Conservation (phyloP, 2,888 invertebrate species). For the Enchytraeus crypticus region DNA sequence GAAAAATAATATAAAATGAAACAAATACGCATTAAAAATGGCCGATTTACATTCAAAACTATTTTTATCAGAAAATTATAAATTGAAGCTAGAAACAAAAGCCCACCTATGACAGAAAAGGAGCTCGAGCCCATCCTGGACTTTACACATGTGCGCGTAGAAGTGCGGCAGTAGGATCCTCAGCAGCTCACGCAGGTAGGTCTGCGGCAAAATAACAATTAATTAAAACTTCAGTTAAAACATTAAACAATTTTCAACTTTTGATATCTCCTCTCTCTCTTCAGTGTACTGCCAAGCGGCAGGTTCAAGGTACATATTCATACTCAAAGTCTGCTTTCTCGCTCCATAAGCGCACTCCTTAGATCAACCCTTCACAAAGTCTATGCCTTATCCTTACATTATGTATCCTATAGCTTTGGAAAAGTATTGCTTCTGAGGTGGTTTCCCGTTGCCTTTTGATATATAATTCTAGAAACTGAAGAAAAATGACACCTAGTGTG, state of each 20-base stretch:
- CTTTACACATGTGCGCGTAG: conserved; percentile 70
- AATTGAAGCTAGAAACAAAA: not conserved
- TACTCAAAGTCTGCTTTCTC: too few relatives aligned
- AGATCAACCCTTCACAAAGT: too few relatives aligned
- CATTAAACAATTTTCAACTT: not conserved
- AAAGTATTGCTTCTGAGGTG: too few relatives aligned
- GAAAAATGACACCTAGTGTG: too few relatives aligned
- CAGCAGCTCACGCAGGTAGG: conserved; percentile 75
- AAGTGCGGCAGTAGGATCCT: conserved; percentile 83
- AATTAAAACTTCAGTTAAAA: not conserved
- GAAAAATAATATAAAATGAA: not conserved
- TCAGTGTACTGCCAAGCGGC: too few relatives aligned
- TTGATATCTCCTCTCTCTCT: not conserved
- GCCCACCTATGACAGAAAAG: conserved; percentile 74
- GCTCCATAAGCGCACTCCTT: too few relatives aligned
- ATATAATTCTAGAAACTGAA: not conserved
- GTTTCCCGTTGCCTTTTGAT: too few relatives aligned
- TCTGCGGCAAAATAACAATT: conserved; percentile 46
- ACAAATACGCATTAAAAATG: not conserved
- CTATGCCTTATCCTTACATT: too few relatives aligned
- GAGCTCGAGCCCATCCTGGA: conserved; percentile 73
- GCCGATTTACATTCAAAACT: too few relatives aligned
- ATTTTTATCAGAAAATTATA: too few relatives aligned
- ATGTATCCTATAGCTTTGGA: too few relatives aligned
- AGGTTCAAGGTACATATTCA: too few relatives aligned